These are phyloP conservation scores for Nyctibius grandis DNA, from an alignment of 2,797 vertebrate species.

Conservation along the genomic window DNA sequence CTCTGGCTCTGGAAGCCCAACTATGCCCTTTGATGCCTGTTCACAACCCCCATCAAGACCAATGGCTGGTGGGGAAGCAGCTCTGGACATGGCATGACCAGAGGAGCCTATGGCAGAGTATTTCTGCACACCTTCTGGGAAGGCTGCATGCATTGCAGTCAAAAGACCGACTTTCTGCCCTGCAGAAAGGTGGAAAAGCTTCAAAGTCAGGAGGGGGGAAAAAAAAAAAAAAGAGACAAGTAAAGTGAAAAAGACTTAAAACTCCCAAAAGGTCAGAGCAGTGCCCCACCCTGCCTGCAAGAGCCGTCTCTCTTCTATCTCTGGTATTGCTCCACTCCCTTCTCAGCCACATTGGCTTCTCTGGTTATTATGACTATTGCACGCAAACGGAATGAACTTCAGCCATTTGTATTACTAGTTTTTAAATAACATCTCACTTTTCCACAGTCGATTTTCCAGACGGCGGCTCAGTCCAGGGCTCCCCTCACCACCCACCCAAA, in stretches of 20 bases:
- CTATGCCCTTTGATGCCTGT: neutral
- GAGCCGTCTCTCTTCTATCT: neutral
- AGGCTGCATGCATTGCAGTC: neutral
- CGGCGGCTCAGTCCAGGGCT: neutral
- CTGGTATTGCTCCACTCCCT: neutral
- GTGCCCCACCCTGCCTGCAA: neutral
- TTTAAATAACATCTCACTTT: conserved; percentile 51
- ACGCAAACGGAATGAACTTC: conserved; percentile 32
- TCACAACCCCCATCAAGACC: neutral
- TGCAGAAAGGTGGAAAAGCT: neutral
- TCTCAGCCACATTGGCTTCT: conserved; percentile 18
- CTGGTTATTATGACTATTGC: conserved; percentile 3
- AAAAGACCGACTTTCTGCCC: neutral
- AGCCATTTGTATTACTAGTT: conserved; percentile 26
- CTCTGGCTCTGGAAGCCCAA: neutral
- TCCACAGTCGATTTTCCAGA: conserved; percentile 49
- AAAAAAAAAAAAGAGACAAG: neutral
- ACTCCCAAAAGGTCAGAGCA: neutral
- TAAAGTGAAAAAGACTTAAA: neutral
- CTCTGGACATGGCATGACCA: neutral
- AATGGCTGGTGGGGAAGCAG: neutral
- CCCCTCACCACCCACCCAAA: conserved; percentile 23
- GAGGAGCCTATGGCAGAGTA: neutral
- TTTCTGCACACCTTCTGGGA: neutral
- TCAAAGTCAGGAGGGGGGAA: neutral